phyloP scores from a whole-genome alignment of 2,113 vertebrate genomes.

The Pachycephala philippinensis region DNA sequence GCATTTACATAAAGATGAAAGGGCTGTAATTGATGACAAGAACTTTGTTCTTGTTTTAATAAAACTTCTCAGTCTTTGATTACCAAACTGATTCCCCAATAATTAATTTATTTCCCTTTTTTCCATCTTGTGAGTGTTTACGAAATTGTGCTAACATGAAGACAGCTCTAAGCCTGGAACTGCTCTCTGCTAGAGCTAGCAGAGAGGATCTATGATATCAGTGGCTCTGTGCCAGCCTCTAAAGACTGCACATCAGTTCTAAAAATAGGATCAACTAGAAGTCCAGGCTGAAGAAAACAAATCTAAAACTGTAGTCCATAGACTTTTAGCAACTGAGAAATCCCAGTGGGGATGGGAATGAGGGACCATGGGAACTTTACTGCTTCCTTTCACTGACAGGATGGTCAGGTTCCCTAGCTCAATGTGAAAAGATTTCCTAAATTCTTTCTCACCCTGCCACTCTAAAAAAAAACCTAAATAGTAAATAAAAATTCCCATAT shows the following conservation, averaged over 20 bases:
- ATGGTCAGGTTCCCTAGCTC: neutral
- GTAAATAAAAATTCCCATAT: neutral
- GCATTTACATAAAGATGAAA: slow-evolving; percentile 32
- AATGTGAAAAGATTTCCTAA: neutral
- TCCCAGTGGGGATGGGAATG: neutral
- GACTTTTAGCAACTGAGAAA: neutral
- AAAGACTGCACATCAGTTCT: neutral
- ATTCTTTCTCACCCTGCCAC: too few species aligned
- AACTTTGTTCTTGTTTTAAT: slow-evolving; percentile 22
- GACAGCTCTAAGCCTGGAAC: neutral
- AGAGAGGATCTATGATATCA: neutral
- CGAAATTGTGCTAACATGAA: slow-evolving; percentile 10
- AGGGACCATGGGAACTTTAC: rapidly evolving
- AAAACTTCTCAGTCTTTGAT: slow-evolving; percentile 33
- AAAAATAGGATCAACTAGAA: neutral
- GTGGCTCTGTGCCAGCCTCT: neutral
- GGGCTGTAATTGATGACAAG: slow-evolving; percentile 41
- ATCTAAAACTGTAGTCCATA: neutral
- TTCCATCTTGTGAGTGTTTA: slow-evolving; percentile 16
- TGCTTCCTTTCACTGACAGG: neutral
- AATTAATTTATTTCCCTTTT: slow-evolving; percentile 23
- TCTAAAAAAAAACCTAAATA: neutral
- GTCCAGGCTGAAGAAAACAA: neutral
- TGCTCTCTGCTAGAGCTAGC: neutral
- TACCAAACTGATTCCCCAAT: slow-evolving; percentile 3